phyloP scores from a whole-genome alignment of 2,888 invertebrate species.

The Helicoverpa assulta region DNA sequence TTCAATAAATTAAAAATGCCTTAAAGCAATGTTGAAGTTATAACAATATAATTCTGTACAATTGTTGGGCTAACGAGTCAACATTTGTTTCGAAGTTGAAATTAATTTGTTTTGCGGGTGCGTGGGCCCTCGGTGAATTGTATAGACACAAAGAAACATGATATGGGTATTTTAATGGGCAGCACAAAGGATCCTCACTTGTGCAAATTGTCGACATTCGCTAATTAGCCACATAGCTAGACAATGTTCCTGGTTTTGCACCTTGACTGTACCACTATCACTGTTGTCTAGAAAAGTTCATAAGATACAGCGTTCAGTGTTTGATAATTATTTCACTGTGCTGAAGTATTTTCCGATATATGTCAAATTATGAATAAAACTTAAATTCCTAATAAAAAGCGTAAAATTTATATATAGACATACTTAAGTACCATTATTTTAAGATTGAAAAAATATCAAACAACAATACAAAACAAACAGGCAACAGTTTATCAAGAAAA shows the following conservation, averaged over 20 bases:
- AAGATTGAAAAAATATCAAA: neutral
- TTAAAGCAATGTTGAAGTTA: conserved; percentile 59
- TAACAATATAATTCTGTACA: conserved; percentile 61
- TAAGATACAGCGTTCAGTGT: no score
- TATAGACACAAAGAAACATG: conserved; percentile 83
- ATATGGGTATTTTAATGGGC: conserved; percentile 82
- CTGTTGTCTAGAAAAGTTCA: no score
- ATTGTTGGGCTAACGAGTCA: conserved; percentile 78
- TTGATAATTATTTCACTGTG: no score
- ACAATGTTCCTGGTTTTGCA: conserved; percentile 40
- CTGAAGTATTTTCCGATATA: no score
- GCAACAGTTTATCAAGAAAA: neutral
- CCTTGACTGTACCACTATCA: neutral
- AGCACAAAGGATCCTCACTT: conserved; percentile 78
- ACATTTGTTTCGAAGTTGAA: conserved; percentile 81
- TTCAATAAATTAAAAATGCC: conserved; percentile 54
- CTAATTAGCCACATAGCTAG: conserved; percentile 74
- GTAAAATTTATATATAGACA: no score
- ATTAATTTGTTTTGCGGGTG: conserved; percentile 81
- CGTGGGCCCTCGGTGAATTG: conserved; percentile 68
- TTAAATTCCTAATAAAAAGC: no score
- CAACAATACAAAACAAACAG: neutral
- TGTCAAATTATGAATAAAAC: no score
- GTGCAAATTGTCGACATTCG: conserved; percentile 75
- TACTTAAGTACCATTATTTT: no score